Evolutionary conservation across 1,140 invertebrate species (phyloP), one percentile per base, ranked within the genome.

Genomic region (Antheraea mylitta): DNA sequence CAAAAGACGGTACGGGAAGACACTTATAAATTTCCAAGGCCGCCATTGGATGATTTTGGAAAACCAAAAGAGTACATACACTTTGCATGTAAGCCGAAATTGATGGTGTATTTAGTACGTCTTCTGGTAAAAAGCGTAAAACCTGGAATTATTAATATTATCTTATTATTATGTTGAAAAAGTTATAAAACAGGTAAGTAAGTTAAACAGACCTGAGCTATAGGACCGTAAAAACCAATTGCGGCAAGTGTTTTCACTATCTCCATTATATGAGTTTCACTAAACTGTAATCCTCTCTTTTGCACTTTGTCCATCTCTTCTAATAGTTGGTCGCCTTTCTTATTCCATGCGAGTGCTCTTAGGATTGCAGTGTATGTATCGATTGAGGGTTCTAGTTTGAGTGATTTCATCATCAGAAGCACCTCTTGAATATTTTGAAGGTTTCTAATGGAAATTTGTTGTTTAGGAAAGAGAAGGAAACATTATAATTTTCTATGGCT

Each of bases 381-480:
- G 19, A 85, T 42, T 22, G 90, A 86, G 3, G 87, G 83, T 10
- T 90, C 81, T 18, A 95, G 68, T 64, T 93, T 90, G 0, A 92
- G 73, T 10, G 87, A 81, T 67, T 87, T 90, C 93, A 95, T 94
- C 71, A 91, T 88, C 45, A 92, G 80, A 62, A 94, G 70, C 5
- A 93, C 83, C 71, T 92, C 86, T 75, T 90, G 70, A 4, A 93
- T 92, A 37, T 88, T 89, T 4, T 79, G 63, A 2, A 91, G 68
- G 45, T 93, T 87, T 13, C 87, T 90, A 86, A 78, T n/a, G 18
- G 11, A 19, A n/a, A 6, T 7, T 19, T 18, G 18, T 30, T 30
- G 1, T 30, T 30, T 30, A 30, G 22, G 22, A 30, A 30, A 30
- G 22, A 30, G 22, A 30, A 30, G 4, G 22, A 30, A 30, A 30